Evolutionary conservation across 2,888 invertebrate species (phyloP).

Genomic region (Agonopterix arenella): DNA sequence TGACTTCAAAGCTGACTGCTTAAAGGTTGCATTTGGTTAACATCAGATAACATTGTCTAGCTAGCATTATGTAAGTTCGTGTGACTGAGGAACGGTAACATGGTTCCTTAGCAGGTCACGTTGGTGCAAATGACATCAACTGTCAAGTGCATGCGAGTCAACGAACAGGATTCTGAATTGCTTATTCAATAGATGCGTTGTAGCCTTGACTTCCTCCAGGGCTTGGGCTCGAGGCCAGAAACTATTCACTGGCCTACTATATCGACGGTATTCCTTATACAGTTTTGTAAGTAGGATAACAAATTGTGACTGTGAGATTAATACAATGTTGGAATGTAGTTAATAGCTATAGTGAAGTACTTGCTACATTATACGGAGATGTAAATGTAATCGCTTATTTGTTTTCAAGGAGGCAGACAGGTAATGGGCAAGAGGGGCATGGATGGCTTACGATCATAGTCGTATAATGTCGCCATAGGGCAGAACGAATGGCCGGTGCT

Average conservation of each 20-base stretch:
- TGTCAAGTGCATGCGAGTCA: slow-evolving; percentile 68
- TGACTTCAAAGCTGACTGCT: slow-evolving; percentile 43
- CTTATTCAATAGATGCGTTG: slow-evolving; percentile 57
- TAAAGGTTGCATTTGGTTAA: slow-evolving; percentile 48
- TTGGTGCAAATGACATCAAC: slow-evolving; percentile 67
- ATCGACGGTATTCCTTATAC: slow-evolving; percentile 35
- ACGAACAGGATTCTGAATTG: slow-evolving; percentile 67
- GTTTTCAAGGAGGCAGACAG: too few relatives aligned
- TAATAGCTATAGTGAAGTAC: too few relatives aligned
- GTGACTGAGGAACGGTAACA: slow-evolving; percentile 65
- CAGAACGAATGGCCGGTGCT: slow-evolving; percentile 30
- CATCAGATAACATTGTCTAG: slow-evolving; percentile 48
- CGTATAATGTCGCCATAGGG: slow-evolving; percentile 10
- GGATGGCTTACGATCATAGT: background rate
- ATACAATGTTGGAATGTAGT: too few relatives aligned
- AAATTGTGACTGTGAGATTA: too few relatives aligned
- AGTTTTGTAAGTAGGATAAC: background rate
- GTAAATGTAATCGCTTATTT: too few relatives aligned
- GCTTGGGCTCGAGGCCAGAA: slow-evolving; percentile 49
- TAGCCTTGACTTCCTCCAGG: slow-evolving; percentile 63
- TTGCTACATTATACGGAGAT: too few relatives aligned
- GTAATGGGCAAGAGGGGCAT: too few relatives aligned
- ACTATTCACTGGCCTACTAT: slow-evolving; percentile 62
- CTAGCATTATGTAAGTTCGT: slow-evolving; percentile 66
- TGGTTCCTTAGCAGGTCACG: slow-evolving; percentile 70